Evolutionary conservation across 2,797 vertebrate species (phyloP), one percentile per base, ranked within the genome.

Genomic region (Crenuchus spilurus): DNA sequence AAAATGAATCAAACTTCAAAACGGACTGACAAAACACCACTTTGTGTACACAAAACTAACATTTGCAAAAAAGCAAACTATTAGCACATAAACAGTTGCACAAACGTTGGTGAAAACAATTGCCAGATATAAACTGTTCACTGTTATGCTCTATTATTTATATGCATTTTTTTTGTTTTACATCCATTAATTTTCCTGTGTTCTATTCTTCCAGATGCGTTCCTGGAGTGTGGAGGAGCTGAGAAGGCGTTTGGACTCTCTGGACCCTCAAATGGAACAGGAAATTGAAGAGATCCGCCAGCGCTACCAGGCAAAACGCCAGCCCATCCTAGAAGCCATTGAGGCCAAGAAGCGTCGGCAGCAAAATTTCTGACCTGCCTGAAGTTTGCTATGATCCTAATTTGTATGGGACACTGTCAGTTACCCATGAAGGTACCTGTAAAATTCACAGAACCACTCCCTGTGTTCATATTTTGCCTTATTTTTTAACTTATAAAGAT

Each of bases 241-340:
- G 3, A 93, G 92, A 77, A 84, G 85, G 70, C 90, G 94, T 33
- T 92, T 99, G 4, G 86, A 89, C 4, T 93, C 96, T 13, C 93
- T 99, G 33, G 96, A 98, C 84, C 97, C 97, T 78, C 94, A 97
- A 92, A 98, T 98, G 97, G 95, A 98, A 85, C 96, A 94, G 86
- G 97, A 99, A 88, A 97, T 99, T 1, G 95, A 98, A 86, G 96
- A 98, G 86, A 98, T 98, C 67, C 96, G 87, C 1, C 96, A 97
- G 90, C 95, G 96, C 72, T 98, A 99, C 88, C 95, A 96, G 54
- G 92, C 96, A 2, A 98, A 99, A 88, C 91, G 97, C 30, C 94
- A 97, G 88, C 96, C 97, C 0, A 99, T 99, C 88, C 90, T 96
- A 3, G 97, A 99, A 0, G 96, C 96, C 84, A 99, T 99, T 0